Evolutionary conservation across 2,113 vertebrate species (phyloP), one percentile per base, ranked within the genome.

Genomic region (Limanda limanda): DNA sequence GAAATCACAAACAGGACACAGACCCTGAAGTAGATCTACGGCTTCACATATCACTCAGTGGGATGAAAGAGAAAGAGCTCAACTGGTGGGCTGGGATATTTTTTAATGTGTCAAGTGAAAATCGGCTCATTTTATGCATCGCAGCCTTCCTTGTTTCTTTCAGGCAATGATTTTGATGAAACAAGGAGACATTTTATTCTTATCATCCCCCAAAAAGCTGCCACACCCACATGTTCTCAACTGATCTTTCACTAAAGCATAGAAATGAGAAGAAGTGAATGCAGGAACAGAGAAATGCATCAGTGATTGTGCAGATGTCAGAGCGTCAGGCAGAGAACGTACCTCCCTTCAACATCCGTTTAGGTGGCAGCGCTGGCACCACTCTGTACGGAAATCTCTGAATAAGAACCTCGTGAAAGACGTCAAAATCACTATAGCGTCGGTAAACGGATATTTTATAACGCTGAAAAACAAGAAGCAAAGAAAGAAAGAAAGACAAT

Each of bases 261-360:
- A 24, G 12, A 56, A 60, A 67, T 2, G 42, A 31, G 27, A 31
- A 18, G 5, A 61, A 48, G 35, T 24, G 15, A 25, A 35, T 47
- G 13, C 35, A 25, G 47, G 0, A 55, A 42, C 3, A 27, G 3
- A 59, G n/a, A 52, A 64, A 35, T 1, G 7, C 9, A 52, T 42
- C 40, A 42, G 40, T 42, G 40, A 51, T 9, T 51, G 47, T 51
- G 47, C 47, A 15, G 18, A 18, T 51, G 31, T 60, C 45, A 11
- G 14, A 13, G 40, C 12, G 0, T 42, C 40, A 42, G 40, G 40
- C 17, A 24, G 14, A 48, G 11, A n/a, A 86, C 74, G 0, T 86
- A 99, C 98, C 98, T 96, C 96, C 96, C 84, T 95, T 95, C 54
- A 99, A 90, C 94, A 97, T 94, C 79, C 97, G 95, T 89, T 99